phyloP scores from a whole-genome alignment of 2,888 invertebrate genomes.

The Tetrapedia diversipes region DNA sequence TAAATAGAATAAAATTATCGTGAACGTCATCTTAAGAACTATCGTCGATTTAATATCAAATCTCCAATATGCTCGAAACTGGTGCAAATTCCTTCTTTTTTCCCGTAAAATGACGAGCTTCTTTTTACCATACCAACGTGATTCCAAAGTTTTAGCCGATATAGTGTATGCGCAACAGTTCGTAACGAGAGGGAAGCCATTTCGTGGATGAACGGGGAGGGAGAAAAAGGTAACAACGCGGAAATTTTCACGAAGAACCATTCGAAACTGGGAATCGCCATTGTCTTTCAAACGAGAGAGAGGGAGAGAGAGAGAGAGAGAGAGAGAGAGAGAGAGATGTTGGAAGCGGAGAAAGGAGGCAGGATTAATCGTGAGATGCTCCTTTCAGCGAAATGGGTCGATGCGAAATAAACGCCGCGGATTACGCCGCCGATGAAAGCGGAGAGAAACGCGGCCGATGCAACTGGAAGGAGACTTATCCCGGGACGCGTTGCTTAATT shows the following conservation, averaged over 20 bases:
- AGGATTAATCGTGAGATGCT: slow-evolving; percentile 32
- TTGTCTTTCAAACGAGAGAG: too few relatives aligned
- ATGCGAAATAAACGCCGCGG: slow-evolving; percentile 25
- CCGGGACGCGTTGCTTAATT: slow-evolving; percentile 12
- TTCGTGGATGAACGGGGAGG: slow-evolving; percentile 1
- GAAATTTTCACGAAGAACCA: slow-evolving; percentile 24
- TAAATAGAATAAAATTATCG: too few relatives aligned
- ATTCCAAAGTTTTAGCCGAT: too few relatives aligned
- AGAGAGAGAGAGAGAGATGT: too few relatives aligned
- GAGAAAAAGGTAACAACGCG: slow-evolving; percentile 33
- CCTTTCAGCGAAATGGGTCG: slow-evolving; percentile 31
- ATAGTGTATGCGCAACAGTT: too few relatives aligned
- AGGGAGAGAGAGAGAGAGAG: too few relatives aligned
- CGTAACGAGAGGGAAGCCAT: not conserved
- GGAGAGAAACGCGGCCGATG: slow-evolving; percentile 26
- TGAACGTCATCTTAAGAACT: too few relatives aligned
- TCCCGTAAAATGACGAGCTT: too few relatives aligned
- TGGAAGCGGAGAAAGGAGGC: slow-evolving; percentile 39
- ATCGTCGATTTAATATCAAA: too few relatives aligned
- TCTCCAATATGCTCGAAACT: too few relatives aligned
- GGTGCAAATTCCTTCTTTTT: too few relatives aligned
- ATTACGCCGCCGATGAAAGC: slow-evolving; percentile 42
- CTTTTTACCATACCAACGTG: too few relatives aligned
- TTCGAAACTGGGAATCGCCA: not conserved
- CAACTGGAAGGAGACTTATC: not conserved